Conservation (phyloP, 2,113 vertebrate genomes). For the Ictidomys tridecemlineatus region DNA sequence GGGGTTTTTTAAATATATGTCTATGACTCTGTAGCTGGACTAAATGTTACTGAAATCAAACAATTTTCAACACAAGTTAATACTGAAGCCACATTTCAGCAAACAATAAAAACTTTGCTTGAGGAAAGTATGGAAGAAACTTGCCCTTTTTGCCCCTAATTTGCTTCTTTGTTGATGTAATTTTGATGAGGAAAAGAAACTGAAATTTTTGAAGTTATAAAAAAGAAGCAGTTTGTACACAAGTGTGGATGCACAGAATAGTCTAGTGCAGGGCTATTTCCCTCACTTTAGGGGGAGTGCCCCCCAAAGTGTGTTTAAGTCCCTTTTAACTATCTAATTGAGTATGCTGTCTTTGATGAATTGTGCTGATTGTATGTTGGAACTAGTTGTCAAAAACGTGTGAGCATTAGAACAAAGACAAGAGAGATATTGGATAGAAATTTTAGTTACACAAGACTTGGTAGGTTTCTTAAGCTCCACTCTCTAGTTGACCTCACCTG, state of each 20-base stretch:
- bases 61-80: conserved; percentile 32
- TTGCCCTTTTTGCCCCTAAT: neutral
- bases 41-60: conserved; percentile 56
- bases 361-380: conserved; percentile 63
- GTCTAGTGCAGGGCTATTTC: neutral
- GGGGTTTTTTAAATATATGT: conserved; percentile 28
- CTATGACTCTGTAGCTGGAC: neutral
- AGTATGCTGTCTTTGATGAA: conserved; percentile 81
- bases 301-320: neutral
- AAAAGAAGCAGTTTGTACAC: too few relatives aligned
- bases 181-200: conserved; percentile 24
- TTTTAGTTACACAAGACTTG: conserved; percentile 78
- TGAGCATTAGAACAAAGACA: conserved; percentile 65
- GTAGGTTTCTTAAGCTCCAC: neutral
- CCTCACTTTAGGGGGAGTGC: neutral
- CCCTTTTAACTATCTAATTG: conserved; percentile 46
- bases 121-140: conserved; percentile 30
- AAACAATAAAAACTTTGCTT: conserved; percentile 35
- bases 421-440: conserved; percentile 79
- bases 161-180: neutral
- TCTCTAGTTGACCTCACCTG: neutral
- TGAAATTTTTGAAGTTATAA: too few relatives aligned
- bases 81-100: conserved; percentile 46
- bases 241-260: neutral
- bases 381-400: conserved; percentile 69